phyloP scores from a whole-genome alignment of 1,140 invertebrate species.

The Hestina assimilis region DNA sequence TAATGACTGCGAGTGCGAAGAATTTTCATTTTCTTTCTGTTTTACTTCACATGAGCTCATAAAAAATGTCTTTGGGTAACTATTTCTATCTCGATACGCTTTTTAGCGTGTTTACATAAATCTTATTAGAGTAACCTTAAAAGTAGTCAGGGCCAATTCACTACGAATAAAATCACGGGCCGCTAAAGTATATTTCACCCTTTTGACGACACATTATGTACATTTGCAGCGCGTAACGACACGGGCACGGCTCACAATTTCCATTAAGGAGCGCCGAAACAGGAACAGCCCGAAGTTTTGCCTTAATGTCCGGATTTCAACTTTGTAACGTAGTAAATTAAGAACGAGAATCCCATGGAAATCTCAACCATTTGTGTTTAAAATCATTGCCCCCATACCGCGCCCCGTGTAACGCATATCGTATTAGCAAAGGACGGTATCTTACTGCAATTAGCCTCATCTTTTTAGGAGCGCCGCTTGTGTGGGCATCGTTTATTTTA shows the following conservation, averaged over 20 bases:
- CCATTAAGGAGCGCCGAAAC: slow-evolving; percentile 56
- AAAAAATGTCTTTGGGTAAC: not conserved
- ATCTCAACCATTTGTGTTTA: slow-evolving; percentile 36
- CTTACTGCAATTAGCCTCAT: slow-evolving; percentile 73
- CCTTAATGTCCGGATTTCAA: slow-evolving; percentile 31
- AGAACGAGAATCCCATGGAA: slow-evolving; percentile 26
- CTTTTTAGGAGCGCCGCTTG: slow-evolving; percentile 58
- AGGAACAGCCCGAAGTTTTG: slow-evolving; percentile 48
- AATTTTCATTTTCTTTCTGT: not conserved
- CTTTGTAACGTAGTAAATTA: slow-evolving; percentile 30
- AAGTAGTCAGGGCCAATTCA: slow-evolving; percentile 55
- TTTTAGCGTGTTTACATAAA: slow-evolving; percentile 29
- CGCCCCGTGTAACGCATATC: slow-evolving; percentile 71
- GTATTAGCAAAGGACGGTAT: slow-evolving; percentile 74
- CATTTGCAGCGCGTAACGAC: slow-evolving; percentile 74
- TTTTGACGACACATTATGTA: slow-evolving; percentile 76
- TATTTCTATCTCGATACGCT: slow-evolving; percentile 10
- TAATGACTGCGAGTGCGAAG: too few species aligned
- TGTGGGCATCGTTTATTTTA: slow-evolving; percentile 29
- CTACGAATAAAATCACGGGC: slow-evolving; percentile 64
- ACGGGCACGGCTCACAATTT: slow-evolving; percentile 74
- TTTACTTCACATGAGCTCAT: not conserved
- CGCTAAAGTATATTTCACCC: slow-evolving; percentile 75
- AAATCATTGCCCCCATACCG: slow-evolving; percentile 31
- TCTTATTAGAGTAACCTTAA: slow-evolving; percentile 49